Percentiles rank a stretch among this genome's conserved stretches.
Conservation (phyloP, 2,888 invertebrate genomes). For the Cheilosia grossa region DNA sequence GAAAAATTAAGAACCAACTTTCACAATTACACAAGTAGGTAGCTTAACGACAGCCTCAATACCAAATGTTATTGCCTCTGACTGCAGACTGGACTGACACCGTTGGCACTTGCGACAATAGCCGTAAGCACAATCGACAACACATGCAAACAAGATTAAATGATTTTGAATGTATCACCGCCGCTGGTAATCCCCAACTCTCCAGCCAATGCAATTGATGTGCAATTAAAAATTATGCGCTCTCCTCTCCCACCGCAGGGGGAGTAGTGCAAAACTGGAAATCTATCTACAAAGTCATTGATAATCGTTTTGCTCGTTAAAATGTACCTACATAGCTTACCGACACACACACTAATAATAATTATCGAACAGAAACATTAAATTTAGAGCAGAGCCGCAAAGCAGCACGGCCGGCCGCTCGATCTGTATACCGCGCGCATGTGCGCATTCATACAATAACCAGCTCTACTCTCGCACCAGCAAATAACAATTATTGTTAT, state of each 20-base stretch:
- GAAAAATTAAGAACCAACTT: not conserved
- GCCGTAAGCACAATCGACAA: constrained; percentile 1
- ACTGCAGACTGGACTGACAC: not conserved
- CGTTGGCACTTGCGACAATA: constrained; percentile 16
- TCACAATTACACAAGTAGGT: constrained; percentile 19
- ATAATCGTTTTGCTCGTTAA: constrained; percentile 69
- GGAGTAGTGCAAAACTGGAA: constrained; percentile 52
- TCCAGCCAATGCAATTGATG: constrained; percentile 41
- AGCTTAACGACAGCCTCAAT: not conserved
- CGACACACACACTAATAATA: constrained; percentile 61
- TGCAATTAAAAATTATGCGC: constrained; percentile 62
- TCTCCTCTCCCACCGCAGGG: constrained; percentile 19
- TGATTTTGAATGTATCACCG: constrained; percentile 30
- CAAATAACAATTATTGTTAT: constrained; percentile 68
- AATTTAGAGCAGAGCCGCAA: constrained; percentile 48
- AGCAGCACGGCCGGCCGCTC: not conserved
- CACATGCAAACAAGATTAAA: constrained; percentile 24
- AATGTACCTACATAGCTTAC: constrained; percentile 58
- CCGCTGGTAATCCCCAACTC: not conserved
- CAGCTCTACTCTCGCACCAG: constrained; percentile 52
- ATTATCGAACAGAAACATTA: constrained; percentile 58
- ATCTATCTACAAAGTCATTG: constrained; percentile 67
- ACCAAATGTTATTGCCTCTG: not conserved
- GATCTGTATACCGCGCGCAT: constrained; percentile 16
- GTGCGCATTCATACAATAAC: constrained; percentile 38